A percentile compares a stretch with the other conserved stretches of the same genome.
Conservation (phyloP, 2,888 invertebrate genomes). For the Idaea straminata region DNA sequence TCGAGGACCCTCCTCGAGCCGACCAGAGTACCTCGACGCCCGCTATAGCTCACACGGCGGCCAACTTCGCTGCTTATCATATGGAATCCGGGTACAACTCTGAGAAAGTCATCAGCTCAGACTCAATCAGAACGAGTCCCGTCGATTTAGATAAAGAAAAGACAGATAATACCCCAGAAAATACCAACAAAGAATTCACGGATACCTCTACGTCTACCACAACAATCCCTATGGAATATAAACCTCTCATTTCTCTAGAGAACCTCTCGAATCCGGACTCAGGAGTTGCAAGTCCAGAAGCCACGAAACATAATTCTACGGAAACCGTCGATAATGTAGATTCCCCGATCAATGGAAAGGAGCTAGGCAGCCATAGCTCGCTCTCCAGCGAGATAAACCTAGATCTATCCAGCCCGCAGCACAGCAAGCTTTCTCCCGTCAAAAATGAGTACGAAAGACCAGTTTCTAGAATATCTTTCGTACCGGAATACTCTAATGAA, state of each 20-base stretch:
- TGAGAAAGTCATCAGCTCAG: conserved; percentile 68
- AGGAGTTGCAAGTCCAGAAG: conserved; percentile 79
- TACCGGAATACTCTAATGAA: conserved; percentile 64
- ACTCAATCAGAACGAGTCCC: conserved; percentile 72
- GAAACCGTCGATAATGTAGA: conserved; percentile 75
- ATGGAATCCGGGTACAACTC: conserved; percentile 86
- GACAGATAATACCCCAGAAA: conserved; percentile 78
- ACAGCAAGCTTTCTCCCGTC: conserved; percentile 56
- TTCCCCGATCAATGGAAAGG: conserved; percentile 67
- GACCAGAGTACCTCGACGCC: conserved; percentile 43
- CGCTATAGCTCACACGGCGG: conserved; percentile 60
- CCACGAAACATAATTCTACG: conserved; percentile 78
- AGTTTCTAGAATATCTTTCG: conserved; percentile 60
- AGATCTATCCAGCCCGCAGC: conserved; percentile 76
- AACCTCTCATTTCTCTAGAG: conserved; percentile 62
- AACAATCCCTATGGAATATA: conserved; percentile 62
- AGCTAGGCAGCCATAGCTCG: conserved; percentile 69
- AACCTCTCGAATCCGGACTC: conserved; percentile 76
- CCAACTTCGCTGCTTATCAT: conserved; percentile 74
- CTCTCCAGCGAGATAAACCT: conserved; percentile 80
- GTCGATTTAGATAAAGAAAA: conserved; percentile 77
- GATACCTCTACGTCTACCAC: conserved; percentile 61
- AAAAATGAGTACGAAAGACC: conserved; percentile 65
- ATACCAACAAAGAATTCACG: conserved; percentile 75
- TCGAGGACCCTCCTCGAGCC: conserved; percentile 77